A percentile compares a stretch with the other conserved stretches of the same genome.
These are phyloP conservation scores for Gallinago jamesoni DNA, from an alignment of 2,113 vertebrate species.

Conservation along the genomic window DNA sequence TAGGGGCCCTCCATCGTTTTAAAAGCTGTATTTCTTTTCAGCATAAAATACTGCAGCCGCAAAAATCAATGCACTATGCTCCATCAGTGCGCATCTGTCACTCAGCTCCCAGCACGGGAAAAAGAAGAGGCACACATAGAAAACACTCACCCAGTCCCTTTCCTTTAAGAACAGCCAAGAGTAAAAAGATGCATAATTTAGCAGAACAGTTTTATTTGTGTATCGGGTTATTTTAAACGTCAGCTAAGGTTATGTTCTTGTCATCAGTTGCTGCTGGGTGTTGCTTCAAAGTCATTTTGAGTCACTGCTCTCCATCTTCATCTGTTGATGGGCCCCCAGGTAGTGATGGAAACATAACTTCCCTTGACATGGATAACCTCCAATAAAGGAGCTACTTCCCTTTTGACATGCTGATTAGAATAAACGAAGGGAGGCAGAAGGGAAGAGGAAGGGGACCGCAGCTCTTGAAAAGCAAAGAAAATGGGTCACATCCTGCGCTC, in stretches of 20 bases:
- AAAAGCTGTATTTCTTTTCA: conserved; percentile 50
- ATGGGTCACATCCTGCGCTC: background rate
- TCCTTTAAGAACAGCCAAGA: conserved; percentile 10
- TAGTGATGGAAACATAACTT: conserved; percentile 61
- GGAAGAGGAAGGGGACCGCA: background rate
- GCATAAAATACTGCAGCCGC: background rate
- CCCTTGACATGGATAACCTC: conserved; percentile 60
- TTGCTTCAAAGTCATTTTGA: conserved; percentile 62
- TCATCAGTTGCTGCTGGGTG: conserved; percentile 41
- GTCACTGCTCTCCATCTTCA: conserved; percentile 61
- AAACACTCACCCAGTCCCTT: background rate
- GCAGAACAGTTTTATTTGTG: conserved; percentile 21
- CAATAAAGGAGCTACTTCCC: conserved; percentile 10
- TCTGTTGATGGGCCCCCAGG: conserved; percentile 61
- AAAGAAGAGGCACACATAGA: background rate
- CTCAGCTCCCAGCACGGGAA: background rate
- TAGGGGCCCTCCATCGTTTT: background rate
- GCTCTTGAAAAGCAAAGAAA: background rate
- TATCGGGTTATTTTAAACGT: background rate
- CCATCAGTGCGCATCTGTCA: conserved; percentile 40
- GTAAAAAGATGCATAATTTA: conserved; percentile 42
- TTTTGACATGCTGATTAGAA: conserved; percentile 25
- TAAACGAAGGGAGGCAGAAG: background rate
- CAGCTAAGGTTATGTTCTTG: conserved; percentile 40
- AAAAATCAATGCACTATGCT: conserved; percentile 50